These are phyloP conservation scores for Protomyctophum bolini DNA, from an alignment of 2,113 vertebrate species.

Conservation along the genomic window DNA sequence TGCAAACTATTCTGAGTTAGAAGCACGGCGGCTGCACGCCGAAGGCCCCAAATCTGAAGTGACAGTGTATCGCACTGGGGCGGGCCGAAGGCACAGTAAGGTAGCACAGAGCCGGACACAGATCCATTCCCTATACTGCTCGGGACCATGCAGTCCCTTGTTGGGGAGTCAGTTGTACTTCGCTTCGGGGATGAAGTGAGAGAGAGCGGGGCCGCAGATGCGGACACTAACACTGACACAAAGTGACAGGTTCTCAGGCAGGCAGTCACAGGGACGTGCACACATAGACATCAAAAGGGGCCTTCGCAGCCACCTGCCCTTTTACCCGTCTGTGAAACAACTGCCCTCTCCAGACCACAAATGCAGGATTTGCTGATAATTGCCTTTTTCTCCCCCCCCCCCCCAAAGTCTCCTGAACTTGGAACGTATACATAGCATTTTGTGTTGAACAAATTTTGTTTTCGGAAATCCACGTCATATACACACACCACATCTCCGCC, in stretches of 20 bases:
- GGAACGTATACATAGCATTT: too few species aligned
- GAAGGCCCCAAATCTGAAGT: conserved; percentile 21
- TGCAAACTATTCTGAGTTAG: conserved; percentile 7
- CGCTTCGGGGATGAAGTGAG: conserved; percentile 69
- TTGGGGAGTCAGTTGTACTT: conserved; percentile 60
- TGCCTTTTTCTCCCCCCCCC: too few species aligned
- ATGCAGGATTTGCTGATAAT: too few species aligned
- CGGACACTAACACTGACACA: conserved; percentile 70
- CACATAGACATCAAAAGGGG: too few species aligned
- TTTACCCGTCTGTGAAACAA: too few species aligned
- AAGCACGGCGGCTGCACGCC: background rate
- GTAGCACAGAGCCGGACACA: conserved; percentile 46
- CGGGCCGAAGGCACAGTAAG: conserved; percentile 34
- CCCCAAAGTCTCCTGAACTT: too few species aligned
- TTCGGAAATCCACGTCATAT: too few species aligned
- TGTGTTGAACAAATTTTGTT: too few species aligned
- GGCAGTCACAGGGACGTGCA: too few species aligned
- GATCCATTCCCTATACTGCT: conserved; percentile 35
- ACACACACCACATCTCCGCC: too few species aligned
- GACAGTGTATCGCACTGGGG: background rate
- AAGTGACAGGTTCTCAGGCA: conserved; percentile 80
- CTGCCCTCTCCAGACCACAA: too few species aligned
- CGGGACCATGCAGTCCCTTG: conserved; percentile 47
- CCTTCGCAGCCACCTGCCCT: too few species aligned
- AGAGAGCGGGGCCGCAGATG: conserved; percentile 58